Conservation (phyloP, 2,113 vertebrate genomes). For the Leucoraja erinaceus region DNA sequence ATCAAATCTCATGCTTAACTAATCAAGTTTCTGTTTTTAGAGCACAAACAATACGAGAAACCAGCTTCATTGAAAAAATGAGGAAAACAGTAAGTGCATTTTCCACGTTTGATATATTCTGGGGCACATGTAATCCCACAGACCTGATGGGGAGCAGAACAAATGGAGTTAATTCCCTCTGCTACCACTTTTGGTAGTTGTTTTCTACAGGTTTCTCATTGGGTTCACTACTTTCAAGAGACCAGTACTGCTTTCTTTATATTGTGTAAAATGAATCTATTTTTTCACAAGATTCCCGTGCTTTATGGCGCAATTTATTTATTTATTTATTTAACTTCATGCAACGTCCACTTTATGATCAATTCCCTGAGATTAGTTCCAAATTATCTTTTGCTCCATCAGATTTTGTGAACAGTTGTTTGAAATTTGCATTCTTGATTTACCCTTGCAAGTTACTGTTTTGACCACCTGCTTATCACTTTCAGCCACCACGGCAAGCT, state of each 20-base stretch:
- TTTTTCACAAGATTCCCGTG: background rate
- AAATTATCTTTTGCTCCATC: background rate
- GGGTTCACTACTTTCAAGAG: background rate
- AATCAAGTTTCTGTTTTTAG: slow-evolving; percentile 51
- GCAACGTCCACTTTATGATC: background rate
- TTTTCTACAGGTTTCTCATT: background rate
- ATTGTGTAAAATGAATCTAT: background rate
- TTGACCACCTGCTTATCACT: background rate
- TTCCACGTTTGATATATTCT: background rate
- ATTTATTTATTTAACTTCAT: background rate
- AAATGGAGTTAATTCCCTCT: background rate
- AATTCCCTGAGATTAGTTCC: background rate
- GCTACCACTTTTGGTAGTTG: background rate
- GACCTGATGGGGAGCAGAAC: background rate
- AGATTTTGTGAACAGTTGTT: background rate
- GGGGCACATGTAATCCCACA: background rate
- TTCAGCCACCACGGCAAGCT: background rate
- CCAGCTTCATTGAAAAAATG: slow-evolving; percentile 97
- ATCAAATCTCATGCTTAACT: background rate
- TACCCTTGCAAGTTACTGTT: background rate
- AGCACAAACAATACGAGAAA: slow-evolving; percentile 62
- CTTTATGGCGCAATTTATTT: too few species aligned
- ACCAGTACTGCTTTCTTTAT: background rate
- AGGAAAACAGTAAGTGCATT: slow-evolving; percentile 84
- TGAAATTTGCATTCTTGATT: background rate